Evolutionary conservation across 2,113 vertebrate species (phyloP).

Genomic region (Chroicocephalus ridibundus): DNA sequence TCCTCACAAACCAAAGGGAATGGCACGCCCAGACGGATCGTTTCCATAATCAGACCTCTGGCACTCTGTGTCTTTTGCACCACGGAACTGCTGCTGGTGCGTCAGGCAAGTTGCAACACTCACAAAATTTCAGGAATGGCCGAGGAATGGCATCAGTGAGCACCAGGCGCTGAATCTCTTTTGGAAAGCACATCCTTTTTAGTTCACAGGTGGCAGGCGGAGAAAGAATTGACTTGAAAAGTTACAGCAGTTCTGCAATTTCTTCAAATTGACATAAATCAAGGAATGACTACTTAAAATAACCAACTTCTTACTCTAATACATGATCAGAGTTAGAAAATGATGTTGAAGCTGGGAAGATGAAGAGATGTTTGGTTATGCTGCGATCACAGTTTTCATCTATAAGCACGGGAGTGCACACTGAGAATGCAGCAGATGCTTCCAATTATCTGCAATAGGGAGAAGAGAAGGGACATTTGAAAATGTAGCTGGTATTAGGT

Average conservation of each 20-base stretch:
- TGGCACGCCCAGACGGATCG: fast-evolving
- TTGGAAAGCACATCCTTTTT: neutral
- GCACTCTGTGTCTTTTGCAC: fast-evolving
- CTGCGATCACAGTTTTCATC: constrained; percentile 9
- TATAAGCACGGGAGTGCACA: neutral
- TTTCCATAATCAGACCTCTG: neutral
- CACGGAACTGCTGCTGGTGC: neutral
- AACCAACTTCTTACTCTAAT: neutral
- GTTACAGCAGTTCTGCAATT: neutral
- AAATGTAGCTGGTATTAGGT: constrained; percentile 3
- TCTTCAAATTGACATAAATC: constrained; percentile 1
- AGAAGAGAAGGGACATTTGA: constrained; percentile 5
- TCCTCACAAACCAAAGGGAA: neutral
- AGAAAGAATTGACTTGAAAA: constrained; percentile 1
- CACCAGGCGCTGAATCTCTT: neutral
- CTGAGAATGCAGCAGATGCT: constrained; percentile 22
- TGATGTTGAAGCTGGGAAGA: neutral
- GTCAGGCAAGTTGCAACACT: neutral
- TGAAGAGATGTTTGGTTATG: constrained; percentile 2
- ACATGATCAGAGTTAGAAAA: constrained; percentile 13
- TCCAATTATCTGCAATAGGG: constrained; percentile 17
- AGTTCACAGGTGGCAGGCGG: neutral
- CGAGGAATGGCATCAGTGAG: neutral
- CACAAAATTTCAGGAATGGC: neutral
- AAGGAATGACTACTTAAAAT: constrained; percentile 25